Conservation (phyloP, 2,797 vertebrate genomes). For the Sebastes steindachneri region DNA sequence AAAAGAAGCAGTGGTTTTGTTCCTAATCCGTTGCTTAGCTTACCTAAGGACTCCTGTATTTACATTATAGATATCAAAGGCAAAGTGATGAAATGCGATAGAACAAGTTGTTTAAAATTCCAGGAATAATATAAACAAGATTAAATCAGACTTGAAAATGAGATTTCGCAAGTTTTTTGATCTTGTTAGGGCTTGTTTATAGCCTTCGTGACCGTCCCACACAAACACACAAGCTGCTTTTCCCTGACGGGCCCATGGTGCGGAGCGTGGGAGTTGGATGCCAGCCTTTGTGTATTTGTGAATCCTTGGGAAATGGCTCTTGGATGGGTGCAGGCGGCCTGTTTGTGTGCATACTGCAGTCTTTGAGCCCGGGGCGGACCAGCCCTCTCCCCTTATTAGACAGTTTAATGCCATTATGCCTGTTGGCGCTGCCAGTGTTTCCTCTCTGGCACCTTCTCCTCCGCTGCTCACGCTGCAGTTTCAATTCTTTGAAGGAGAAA, state of each 20-base stretch:
- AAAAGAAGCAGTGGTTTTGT: constrained; percentile 39
- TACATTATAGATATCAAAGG: constrained; percentile 20
- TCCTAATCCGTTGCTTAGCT: constrained; percentile 26
- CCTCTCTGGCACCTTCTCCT: constrained; percentile 56
- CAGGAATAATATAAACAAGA: background rate
- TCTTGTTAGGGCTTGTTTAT: constrained; percentile 39
- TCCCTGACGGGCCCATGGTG: constrained; percentile 14
- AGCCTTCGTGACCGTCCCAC: background rate
- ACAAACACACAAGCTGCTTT: constrained; percentile 11
- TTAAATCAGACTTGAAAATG: constrained; percentile 28
- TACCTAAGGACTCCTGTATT: constrained; percentile 9
- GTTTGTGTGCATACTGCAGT: constrained; percentile 74
- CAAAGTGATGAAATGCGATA: background rate
- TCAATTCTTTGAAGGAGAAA: constrained; percentile 37
- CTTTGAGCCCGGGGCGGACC: constrained; percentile 62
- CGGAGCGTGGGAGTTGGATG: constrained; percentile 65
- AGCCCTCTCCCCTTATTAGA: constrained; percentile 64
- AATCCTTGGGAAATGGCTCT: constrained; percentile 65
- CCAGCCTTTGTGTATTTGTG: constrained; percentile 72
- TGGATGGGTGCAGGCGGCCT: constrained; percentile 53
- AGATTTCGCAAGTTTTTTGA: constrained; percentile 23
- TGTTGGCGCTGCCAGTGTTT: constrained; percentile 59
- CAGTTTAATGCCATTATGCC: constrained; percentile 72
- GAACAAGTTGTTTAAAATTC: background rate
- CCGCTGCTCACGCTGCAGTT: constrained; percentile 60